Percentiles rank a stretch among this genome's conserved stretches.
phyloP scores from a whole-genome alignment of 2,797 vertebrate genomes.

The Atherinosoma microstoma region DNA sequence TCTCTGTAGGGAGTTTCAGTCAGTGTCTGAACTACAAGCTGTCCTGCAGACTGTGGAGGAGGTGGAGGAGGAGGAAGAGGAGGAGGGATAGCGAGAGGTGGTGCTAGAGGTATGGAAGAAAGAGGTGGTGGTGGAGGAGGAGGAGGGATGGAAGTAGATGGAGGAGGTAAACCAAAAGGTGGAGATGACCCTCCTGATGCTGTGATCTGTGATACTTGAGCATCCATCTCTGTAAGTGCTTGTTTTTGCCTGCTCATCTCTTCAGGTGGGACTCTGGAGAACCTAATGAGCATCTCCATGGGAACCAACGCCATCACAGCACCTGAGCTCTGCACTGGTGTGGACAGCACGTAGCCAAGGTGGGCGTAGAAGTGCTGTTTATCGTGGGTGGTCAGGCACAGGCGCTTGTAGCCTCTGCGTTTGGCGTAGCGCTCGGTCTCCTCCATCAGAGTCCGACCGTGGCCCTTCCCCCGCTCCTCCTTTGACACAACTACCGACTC shows the following conservation, averaged over 20 bases:
- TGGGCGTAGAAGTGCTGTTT: conserved; percentile 94
- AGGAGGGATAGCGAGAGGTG: conserved; percentile 14
- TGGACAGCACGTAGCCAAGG: conserved; percentile 86
- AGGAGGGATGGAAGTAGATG: background rate
- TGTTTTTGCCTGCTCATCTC: conserved; percentile 7
- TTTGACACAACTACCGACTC: conserved; percentile 92
- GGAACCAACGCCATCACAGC: conserved; percentile 84
- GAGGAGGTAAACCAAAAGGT: conserved; percentile 3
- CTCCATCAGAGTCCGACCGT: conserved; percentile 91
- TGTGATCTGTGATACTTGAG: background rate
- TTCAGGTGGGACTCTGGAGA: conserved; percentile 67
- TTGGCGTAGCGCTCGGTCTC: conserved; percentile 88
- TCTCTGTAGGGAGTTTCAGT: conserved; percentile 88
- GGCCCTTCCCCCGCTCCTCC: conserved; percentile 88
- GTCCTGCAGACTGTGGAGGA: conserved; percentile 33
- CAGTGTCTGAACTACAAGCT: conserved; percentile 70
- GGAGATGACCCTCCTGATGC: background rate
- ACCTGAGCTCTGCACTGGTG: conserved; percentile 89
- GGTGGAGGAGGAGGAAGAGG: conserved; percentile 16
- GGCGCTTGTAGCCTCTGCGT: conserved; percentile 81
- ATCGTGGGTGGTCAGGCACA: conserved; percentile 93
- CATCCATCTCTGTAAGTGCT: background rate
- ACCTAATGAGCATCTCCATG: conserved; percentile 82
- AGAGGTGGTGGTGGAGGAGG: background rate
- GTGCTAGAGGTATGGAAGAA: conserved; percentile 1